Evolutionary conservation across 2,113 vertebrate species (phyloP).

Genomic region (Gobio gobio): DNA sequence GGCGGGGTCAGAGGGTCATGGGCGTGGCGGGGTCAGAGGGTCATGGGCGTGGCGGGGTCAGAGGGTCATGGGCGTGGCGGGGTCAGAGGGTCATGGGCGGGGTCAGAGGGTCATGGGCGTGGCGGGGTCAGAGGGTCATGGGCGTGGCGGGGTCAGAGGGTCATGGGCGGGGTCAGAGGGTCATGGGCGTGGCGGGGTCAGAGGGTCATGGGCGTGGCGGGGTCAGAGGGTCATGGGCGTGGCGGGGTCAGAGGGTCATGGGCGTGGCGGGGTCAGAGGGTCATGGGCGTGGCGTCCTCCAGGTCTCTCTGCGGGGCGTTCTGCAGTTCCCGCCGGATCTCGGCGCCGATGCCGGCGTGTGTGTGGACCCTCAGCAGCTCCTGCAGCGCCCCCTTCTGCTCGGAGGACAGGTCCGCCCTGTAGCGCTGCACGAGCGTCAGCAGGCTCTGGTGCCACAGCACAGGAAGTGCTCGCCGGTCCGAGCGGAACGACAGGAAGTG

Average conservation of each 20-base stretch:
- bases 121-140: conserved; percentile 75
- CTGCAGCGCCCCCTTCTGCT: conserved; percentile 89
- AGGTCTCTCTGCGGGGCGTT: conserved; percentile 84
- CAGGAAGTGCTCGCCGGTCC: conserved; percentile 86
- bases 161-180: conserved; percentile 74
- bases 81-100: conserved; percentile 74
- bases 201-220: conserved; percentile 76
- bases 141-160: conserved; percentile 68
- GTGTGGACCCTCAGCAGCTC: conserved; percentile 90
- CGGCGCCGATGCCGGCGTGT: conserved; percentile 82
- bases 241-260: conserved; percentile 75
- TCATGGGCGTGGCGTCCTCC: conserved; percentile 76
- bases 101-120: conserved; percentile 74
- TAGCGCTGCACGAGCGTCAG: conserved; percentile 93
- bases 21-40: conserved; percentile 68
- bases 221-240: conserved; percentile 74
- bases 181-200: conserved; percentile 76
- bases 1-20: conserved; percentile 75
- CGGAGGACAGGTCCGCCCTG: conserved; percentile 90
- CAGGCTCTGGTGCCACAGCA: conserved; percentile 96
- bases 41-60: conserved; percentile 76
- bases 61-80: conserved; percentile 76
- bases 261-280: too few relatives aligned
- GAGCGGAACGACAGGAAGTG: conserved; percentile 93
- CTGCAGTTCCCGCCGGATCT: conserved; percentile 89